phyloP scores from a whole-genome alignment of 2,113 vertebrate genomes.

The Mirza zaza region DNA sequence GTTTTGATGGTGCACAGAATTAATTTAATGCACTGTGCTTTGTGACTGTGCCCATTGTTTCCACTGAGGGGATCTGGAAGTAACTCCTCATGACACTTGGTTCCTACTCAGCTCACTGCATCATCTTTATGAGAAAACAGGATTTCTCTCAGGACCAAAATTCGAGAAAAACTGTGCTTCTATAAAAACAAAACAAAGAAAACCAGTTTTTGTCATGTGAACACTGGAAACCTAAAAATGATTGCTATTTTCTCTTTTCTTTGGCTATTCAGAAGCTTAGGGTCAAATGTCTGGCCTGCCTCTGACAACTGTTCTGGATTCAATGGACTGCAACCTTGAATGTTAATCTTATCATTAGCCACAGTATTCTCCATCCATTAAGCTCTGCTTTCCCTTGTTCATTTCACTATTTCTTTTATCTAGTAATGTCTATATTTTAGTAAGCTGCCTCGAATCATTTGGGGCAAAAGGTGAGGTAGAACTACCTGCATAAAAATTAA shows the following conservation, averaged over 20 bases:
- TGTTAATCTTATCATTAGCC: neutral
- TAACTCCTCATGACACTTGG: neutral
- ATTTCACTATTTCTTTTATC: slow-evolving; percentile 4
- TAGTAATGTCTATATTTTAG: neutral
- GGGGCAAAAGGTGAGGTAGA: neutral
- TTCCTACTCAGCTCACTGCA: neutral
- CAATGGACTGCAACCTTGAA: neutral
- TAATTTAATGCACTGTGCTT: neutral
- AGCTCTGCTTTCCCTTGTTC: neutral
- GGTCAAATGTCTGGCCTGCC: neutral
- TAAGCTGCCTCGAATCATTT: neutral
- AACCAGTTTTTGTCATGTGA: slow-evolving; percentile 7
- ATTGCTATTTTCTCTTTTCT: neutral
- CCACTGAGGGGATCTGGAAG: neutral
- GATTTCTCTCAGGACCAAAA: slow-evolving; percentile 7
- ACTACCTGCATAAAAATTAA: neutral
- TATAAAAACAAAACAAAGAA: neutral
- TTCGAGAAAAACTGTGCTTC: neutral
- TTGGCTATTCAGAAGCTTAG: neutral
- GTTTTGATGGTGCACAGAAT: neutral
- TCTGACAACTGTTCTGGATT: neutral
- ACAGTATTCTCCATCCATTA: neutral
- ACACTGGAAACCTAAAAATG: neutral
- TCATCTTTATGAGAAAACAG: neutral
- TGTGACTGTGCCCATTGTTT: neutral